phyloP scores from a whole-genome alignment of 2,113 vertebrate species.

The Tetraodon nigroviridis region DNA sequence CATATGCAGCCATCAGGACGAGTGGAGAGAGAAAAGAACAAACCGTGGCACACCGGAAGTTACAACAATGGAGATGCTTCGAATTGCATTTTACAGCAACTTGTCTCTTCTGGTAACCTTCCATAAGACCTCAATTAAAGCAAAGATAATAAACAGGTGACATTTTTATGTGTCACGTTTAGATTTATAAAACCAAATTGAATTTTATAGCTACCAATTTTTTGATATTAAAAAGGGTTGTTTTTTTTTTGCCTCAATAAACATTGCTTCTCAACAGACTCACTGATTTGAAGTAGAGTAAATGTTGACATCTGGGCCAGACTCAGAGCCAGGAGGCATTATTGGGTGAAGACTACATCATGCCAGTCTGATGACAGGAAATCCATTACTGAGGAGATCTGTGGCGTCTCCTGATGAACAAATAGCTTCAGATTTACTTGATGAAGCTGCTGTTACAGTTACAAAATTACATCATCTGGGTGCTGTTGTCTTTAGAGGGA shows the following conservation, averaged over 20 bases:
- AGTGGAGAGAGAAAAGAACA: conserved; percentile 15
- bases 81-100: conserved; percentile 9
- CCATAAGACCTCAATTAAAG: conserved; percentile 11
- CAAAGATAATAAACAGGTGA: background rate
- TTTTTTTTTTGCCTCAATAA: background rate
- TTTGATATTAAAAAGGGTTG: background rate
- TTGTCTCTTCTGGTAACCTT: conserved; percentile 4
- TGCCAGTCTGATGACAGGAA: background rate
- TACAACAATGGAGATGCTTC: conserved; percentile 14
- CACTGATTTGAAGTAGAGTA: background rate
- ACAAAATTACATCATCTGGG: background rate
- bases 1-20: conserved; percentile 37
- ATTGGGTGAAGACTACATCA: background rate
- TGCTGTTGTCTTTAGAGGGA: background rate
- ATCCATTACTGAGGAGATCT: background rate
- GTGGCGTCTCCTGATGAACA: background rate
- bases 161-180: background rate
- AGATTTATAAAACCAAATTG: background rate
- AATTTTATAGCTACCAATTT: background rate
- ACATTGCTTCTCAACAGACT: background rate
- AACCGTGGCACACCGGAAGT: conserved; percentile 12
- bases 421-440: background rate
- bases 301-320: background rate
- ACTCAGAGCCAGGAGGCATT: background rate
- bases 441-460: background rate